Conservation (phyloP, 2,797 vertebrate species). For the Betta splendens region DNA sequence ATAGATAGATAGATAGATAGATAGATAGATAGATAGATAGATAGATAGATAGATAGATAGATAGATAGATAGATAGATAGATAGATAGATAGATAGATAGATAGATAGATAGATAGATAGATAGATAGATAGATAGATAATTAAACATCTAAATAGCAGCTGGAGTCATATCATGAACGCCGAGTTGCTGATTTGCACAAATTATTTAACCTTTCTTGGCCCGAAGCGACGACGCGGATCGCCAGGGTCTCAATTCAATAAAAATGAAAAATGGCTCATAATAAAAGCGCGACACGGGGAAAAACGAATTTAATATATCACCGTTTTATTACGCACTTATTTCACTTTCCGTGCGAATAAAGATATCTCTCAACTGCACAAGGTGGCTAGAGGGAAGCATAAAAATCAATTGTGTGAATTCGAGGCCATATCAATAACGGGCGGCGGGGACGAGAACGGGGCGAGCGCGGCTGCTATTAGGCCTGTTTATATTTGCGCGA, state of each 20-base stretch:
- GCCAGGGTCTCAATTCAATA: conserved; percentile 84
- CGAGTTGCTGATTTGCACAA: conserved; percentile 69
- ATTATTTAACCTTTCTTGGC: conserved; percentile 81
- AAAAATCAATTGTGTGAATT: conserved; percentile 87
- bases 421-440: conserved; percentile 83
- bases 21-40: conserved; percentile 34
- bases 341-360: conserved; percentile 85
- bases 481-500: conserved; percentile 72
- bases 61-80: conserved; percentile 45
- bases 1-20: conserved; percentile 30
- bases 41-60: conserved; percentile 38
- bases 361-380: conserved; percentile 84
- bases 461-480: conserved; percentile 67
- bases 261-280: conserved; percentile 84
- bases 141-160: conserved; percentile 35
- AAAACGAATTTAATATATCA: conserved; percentile 88
- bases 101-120: conserved; percentile 49
- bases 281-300: conserved; percentile 84
- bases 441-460: conserved; percentile 49
- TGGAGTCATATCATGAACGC: conserved; percentile 17
- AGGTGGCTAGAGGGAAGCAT: conserved; percentile 85
- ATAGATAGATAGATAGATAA: conserved; percentile 45
- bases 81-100: conserved; percentile 45
- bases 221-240: conserved; percentile 73
- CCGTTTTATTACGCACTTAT: conserved; percentile 88